Percentiles rank a stretch among this genome's conserved stretches.
These are phyloP conservation scores for Sthenelais limicola DNA, from an alignment of 2,888 invertebrate genomes.

Conservation along the genomic window DNA sequence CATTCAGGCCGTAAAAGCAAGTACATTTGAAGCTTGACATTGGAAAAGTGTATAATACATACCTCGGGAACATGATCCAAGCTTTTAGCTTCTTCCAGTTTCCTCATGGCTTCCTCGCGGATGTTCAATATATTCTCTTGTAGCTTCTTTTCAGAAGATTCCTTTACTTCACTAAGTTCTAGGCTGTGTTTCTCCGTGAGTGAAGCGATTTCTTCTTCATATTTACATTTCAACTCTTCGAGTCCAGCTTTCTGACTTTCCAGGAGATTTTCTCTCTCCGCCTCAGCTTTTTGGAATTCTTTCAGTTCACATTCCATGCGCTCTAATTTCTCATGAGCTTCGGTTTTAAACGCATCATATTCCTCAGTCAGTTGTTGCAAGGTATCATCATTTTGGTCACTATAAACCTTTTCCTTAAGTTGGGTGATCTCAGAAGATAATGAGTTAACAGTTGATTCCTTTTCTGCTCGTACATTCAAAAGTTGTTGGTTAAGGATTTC, in stretches of 20 bases:
- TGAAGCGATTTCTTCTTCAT: not conserved
- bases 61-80: slow-evolving; percentile 1
- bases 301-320: not conserved
- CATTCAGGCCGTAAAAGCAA: not conserved
- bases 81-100: not conserved
- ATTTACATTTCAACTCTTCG: not conserved
- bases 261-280: not conserved
- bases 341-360: too few species aligned
- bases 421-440: too few species aligned
- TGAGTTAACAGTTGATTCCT: too few species aligned
- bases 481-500: not conserved
- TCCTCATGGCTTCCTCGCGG: not conserved
- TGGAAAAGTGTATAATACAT: not conserved
- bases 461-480: too few species aligned
- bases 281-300: not conserved
- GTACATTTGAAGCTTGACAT: not conserved
- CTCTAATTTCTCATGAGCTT: not conserved
- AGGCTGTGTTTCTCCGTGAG: not conserved
- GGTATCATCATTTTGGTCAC: too few species aligned
- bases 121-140: not conserved
- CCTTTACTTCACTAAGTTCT: not conserved
- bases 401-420: too few species aligned
- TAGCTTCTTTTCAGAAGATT: not conserved
- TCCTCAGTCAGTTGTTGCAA: too few species aligned
- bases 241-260: not conserved